Base-by-base conservation (phyloP, 2,888 invertebrate species). In the Crossocerus cetratus region DNA sequence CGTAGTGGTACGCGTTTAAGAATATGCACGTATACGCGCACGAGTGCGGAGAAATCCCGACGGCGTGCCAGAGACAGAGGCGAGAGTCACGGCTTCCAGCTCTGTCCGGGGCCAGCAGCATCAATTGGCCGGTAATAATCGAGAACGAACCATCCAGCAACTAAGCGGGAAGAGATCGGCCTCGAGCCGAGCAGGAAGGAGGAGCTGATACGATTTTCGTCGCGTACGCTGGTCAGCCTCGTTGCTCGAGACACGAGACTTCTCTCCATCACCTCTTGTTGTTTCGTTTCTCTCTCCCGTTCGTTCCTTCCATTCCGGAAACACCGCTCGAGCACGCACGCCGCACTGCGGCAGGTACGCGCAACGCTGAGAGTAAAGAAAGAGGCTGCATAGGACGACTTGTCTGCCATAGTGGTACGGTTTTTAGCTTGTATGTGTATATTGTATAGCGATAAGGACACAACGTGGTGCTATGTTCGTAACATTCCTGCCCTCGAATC, bases 381-480 rank as follows among this genome's bases (percentile, higher is more conserved):
- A 45, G 49, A 32, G 32, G 32, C 8, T 32, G 32, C 69, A 67
- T 73, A 77, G n/a, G n/a, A n/a, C 73, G 61, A 73, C 32, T 63
- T 63, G 67, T 67, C 74, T 76, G 71, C 70, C 76, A 78, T 74
- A 65, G 65, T 49, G 49, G 69, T 74, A 77, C 69, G 61, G 66
- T 77, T 69, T 72, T 78, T 76, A 76, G 72, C 67, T 63, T 57
- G 57, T 73, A 72, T 66, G 57, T 59, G 62, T 61, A 32, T 11
- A 32, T 32, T 32, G 32, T 32, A 67, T 74, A 78, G 69, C 56
- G 62, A 65, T 77, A 74, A 77, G 77, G 57, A 71, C 59, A 74
- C 43, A 70, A 66, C 62, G 62, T 77, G 78, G 77, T 78, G 77
- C 78, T 78, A 76, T 65, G 67, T 77, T 77, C 54, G 23, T 44